phyloP scores from a whole-genome alignment of 2,888 invertebrate genomes.

The Miltochrista miniata region DNA sequence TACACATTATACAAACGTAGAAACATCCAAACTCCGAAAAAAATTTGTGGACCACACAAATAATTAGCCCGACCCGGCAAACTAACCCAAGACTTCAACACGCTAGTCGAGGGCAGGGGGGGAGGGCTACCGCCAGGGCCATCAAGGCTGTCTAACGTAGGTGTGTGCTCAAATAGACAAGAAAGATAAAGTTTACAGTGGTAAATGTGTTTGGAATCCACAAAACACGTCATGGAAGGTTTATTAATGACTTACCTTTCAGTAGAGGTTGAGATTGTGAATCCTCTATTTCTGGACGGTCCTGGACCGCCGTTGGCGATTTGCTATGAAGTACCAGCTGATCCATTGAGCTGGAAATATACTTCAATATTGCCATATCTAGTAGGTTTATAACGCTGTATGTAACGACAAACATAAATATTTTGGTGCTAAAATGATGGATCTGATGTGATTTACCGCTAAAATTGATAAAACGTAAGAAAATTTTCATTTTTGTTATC shows the following conservation, averaged over 20 bases:
- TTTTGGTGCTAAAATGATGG: constrained; percentile 9
- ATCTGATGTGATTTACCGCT: constrained; percentile 5
- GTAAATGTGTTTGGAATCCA: no score
- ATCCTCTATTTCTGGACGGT: constrained; percentile 68
- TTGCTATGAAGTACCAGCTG: constrained; percentile 76
- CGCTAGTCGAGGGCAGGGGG: no score
- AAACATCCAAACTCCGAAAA: no score
- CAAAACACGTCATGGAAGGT: no score
- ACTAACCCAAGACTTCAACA: no score
- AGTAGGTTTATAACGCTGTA: neutral
- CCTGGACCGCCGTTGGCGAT: constrained; percentile 71
- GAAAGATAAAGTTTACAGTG: no score
- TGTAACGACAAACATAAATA: constrained; percentile 2
- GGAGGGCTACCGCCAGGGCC: no score
- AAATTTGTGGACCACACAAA: no score
- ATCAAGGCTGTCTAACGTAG: no score
- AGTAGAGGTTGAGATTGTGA: constrained; percentile 80
- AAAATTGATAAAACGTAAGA: constrained; percentile 1
- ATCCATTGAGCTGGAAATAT: constrained; percentile 72
- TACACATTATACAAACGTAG: no score
- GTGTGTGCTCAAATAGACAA: no score
- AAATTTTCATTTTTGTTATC: neutral
- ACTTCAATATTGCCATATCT: neutral
- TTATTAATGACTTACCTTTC: constrained; percentile 72
- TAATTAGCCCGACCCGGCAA: no score